A percentile compares a stretch with the other conserved stretches of the same genome.
Evolutionary conservation across 37 sponge, comb jelly and placozoan genomes (phyloP).

Genomic region (Ianthella basta): DNA sequence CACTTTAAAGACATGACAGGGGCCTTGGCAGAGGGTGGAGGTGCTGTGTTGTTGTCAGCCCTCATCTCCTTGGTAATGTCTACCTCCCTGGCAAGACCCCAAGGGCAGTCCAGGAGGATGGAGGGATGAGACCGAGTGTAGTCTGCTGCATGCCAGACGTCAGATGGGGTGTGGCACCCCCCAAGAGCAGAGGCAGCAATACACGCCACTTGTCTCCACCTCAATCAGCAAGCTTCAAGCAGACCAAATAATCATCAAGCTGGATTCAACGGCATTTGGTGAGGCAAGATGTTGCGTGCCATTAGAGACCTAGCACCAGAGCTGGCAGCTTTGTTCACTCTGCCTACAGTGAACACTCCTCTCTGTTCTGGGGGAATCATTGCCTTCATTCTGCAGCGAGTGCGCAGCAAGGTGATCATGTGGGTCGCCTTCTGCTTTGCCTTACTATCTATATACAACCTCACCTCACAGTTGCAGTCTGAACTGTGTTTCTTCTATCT

Average conservation of each 20-base stretch:
- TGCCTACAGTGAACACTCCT: background rate
- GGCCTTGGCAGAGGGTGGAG: background rate
- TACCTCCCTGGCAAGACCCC: background rate
- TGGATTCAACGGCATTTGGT: background rate
- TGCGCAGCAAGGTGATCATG: background rate
- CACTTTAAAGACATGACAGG: background rate
- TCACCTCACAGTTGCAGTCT: background rate
- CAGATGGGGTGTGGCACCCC: background rate
- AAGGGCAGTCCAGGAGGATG: background rate
- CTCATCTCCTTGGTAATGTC: background rate
- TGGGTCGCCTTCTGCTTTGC: conserved; percentile 2
- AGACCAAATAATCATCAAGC: background rate
- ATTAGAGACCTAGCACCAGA: conserved; percentile 10
- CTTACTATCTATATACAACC: background rate
- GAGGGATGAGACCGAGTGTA: background rate
- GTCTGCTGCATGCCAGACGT: background rate
- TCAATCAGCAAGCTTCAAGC: background rate
- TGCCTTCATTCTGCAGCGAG: background rate
- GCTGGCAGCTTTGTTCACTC: background rate
- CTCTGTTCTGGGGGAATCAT: conserved; percentile 1
- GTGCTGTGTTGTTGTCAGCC: conserved; percentile 6
- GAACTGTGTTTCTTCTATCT: too few species aligned
- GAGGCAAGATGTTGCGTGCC: background rate
- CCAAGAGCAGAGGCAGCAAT: background rate
- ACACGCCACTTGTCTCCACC: background rate